A percentile compares a stretch with the other conserved stretches of the same genome.
Evolutionary conservation across 2,113 vertebrate genomes (phyloP).

Genomic region (Antechinus stuartii): DNA sequence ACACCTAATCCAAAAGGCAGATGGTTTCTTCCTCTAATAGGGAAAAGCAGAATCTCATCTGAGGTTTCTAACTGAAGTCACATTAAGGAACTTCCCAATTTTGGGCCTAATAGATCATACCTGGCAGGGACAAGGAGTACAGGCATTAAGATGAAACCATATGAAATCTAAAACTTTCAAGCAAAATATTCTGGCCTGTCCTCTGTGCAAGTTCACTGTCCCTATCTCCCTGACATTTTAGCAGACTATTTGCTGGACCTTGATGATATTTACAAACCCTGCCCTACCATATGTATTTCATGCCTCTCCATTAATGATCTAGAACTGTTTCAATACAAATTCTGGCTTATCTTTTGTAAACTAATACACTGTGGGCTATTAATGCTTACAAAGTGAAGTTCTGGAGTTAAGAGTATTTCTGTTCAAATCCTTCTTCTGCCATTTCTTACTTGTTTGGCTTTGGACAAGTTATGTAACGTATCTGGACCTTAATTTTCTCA

Average conservation of each 20-base stretch:
- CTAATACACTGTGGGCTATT: neutral
- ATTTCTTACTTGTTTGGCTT: neutral
- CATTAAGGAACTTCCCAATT: neutral
- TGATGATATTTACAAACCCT: neutral
- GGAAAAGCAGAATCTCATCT: neutral
- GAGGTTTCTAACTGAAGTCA: neutral
- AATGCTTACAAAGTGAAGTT: neutral
- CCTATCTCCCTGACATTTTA: neutral
- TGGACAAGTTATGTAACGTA: neutral
- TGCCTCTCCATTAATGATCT: neutral
- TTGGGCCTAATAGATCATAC: neutral
- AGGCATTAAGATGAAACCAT: neutral
- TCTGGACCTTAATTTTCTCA: neutral
- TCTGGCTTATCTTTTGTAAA: neutral
- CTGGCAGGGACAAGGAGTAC: neutral
- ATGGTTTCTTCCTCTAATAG: neutral
- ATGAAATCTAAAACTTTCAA: neutral
- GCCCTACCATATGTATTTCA: neutral
- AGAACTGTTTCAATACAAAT: neutral
- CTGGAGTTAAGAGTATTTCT: neutral
- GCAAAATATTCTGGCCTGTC: neutral
- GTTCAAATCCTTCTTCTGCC: neutral
- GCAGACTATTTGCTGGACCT: neutral
- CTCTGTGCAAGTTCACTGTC: neutral
- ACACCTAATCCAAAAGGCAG: neutral